Evolutionary conservation across 1,140 invertebrate genomes (phyloP).

Genomic region (Calycopis cecrops): DNA sequence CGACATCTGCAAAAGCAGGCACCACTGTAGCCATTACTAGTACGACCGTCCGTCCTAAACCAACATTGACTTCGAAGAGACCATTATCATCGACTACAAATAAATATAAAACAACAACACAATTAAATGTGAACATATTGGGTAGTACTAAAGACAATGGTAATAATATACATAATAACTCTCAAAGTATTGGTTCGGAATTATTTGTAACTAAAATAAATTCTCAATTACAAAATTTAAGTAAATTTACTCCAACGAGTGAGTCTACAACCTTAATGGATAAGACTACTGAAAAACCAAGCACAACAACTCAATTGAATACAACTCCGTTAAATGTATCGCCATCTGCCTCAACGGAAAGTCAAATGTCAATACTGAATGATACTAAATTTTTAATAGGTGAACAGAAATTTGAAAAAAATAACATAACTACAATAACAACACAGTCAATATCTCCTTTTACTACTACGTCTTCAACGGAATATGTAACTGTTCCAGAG

Average conservation of each 20-base stretch:
- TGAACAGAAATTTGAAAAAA: slow-evolving; percentile 40
- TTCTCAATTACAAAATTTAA: slow-evolving; percentile 28
- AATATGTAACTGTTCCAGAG: slow-evolving; percentile 34
- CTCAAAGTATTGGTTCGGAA: too few species aligned
- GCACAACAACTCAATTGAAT: slow-evolving; percentile 17
- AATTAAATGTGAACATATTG: slow-evolving; percentile 4
- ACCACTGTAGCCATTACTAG: slow-evolving; percentile 30
- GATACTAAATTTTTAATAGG: slow-evolving; percentile 19
- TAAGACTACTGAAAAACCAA: slow-evolving; percentile 34
- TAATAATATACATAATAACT: slow-evolving; percentile 15
- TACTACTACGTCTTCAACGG: slow-evolving; percentile 48
- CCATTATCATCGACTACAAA: slow-evolving; percentile 27
- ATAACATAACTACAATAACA: slow-evolving; percentile 55
- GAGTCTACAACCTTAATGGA: slow-evolving; percentile 37
- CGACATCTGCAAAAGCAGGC: slow-evolving; percentile 27
- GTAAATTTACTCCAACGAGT: slow-evolving; percentile 42
- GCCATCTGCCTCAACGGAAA: not conserved
- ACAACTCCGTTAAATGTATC: not conserved
- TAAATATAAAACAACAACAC: slow-evolving; percentile 24
- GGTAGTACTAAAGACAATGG: slow-evolving; percentile 10
- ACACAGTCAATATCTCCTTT: slow-evolving; percentile 63
- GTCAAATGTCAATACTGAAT: not conserved
- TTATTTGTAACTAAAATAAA: slow-evolving; percentile 14
- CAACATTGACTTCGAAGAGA: slow-evolving; percentile 28
- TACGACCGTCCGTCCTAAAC: slow-evolving; percentile 27